Percentiles rank a stretch among this genome's conserved stretches.
These are phyloP conservation scores for Arnoldichthys spilopterus DNA, from an alignment of 2,797 vertebrate species.

Conservation along the genomic window DNA sequence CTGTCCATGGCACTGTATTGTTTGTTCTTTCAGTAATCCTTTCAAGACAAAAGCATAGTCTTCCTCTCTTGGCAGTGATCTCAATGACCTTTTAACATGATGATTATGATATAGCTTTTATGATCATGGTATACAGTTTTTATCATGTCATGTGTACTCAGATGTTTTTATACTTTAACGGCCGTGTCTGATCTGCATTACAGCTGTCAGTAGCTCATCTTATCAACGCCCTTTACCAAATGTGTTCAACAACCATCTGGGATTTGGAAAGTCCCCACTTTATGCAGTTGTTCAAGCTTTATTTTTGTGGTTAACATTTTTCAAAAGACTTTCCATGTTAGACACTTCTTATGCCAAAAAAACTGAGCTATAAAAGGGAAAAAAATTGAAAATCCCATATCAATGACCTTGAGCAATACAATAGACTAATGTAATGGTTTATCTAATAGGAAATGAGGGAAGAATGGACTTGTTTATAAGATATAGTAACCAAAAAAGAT, in stretches of 20 bases:
- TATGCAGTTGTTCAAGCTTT: neutral
- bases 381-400: constrained; percentile 34
- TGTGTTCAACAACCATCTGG: constrained; percentile 22
- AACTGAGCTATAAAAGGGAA: neutral
- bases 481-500: neutral
- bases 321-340: neutral
- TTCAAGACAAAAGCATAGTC: neutral
- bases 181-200: constrained; percentile 18
- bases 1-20: neutral
- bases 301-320: neutral
- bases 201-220: constrained; percentile 6
- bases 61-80: neutral
- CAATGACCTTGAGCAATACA: constrained; percentile 55
- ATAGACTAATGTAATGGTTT: constrained; percentile 58
- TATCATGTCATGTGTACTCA: neutral
- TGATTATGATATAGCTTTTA: constrained; percentile 12
- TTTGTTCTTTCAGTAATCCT: neutral
- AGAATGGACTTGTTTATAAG: constrained; percentile 34
- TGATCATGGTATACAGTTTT: neutral
- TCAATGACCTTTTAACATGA: neutral
- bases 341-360: neutral
- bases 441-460: constrained; percentile 53
- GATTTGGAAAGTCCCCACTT: constrained; percentile 27
- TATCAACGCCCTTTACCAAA: constrained; percentile 32
- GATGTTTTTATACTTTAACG: neutral